Evolutionary conservation across 2,113 vertebrate genomes (phyloP), one percentile per base, ranked within the genome.

Genomic region (Callionymus lyra): DNA sequence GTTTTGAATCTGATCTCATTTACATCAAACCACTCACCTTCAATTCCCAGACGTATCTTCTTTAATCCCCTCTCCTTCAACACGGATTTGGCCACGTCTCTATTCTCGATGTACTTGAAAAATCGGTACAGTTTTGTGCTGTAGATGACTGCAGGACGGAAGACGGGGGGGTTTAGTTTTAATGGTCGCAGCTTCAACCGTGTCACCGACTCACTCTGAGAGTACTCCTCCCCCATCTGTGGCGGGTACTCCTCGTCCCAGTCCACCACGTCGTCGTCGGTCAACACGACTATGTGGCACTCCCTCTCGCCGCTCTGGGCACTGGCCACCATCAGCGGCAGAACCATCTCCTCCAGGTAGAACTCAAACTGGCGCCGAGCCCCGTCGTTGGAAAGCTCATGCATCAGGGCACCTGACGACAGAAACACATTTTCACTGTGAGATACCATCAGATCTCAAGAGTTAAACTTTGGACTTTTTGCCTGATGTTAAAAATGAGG

Each of bases 201-300:
- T 27, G 21, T 27, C 21, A 27, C 8, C 4, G 21, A 38, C 90
- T 87, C 76, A 99, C 95, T 99, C 72, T 99, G 95, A 34, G 95
- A 97, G 83, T 99, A 99, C 36, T 99, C 95, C 50, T 99, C 94
- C 67, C 95, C 95, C 95, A 99, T 99, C 72, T 97, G 95, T 2
- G 95, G 95, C 1, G 95, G 95, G 47, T 99, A 98, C 48, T 99
- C 95, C 76, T 98, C 95, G 59, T 99, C 95, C 95, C 95, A 99
- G 80, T 99, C 95, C 47, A 99, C 95, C 39, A 98, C 93, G 45
- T 99, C 95, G 38, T 99, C 95, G 16, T 99, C 95, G 2, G 95
- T 99, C 18, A 99, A 89, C 51, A 99, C 95, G 13, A 99, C 95
- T 13, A 99, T 97, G 74, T 99, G 95, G 63, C 95, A 99, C 47